A percentile compares a stretch with the other conserved stretches of the same genome.
phyloP scores from a whole-genome alignment of 2,888 invertebrate species.

The Metacarcinus magister region DNA sequence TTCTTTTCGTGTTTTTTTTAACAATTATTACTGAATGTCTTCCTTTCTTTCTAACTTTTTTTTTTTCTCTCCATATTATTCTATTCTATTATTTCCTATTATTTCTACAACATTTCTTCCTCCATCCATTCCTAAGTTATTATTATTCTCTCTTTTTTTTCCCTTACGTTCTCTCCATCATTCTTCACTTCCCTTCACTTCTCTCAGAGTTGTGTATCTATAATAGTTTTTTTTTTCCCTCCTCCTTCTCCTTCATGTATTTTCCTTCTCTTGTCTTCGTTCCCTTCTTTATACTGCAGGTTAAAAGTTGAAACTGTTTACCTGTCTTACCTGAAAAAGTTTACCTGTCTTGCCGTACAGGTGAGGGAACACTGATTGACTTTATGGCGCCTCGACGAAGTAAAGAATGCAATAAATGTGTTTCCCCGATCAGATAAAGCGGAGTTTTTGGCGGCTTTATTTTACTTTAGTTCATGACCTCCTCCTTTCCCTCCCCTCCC shows the following conservation, averaged over 20 bases:
- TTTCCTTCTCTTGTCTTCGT: not conserved
- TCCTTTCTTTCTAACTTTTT: not conserved
- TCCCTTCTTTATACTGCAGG: not conserved
- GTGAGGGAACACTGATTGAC: constrained; percentile 12
- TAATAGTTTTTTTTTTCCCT: not conserved
- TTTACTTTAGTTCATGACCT: not conserved
- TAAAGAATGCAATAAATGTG: constrained; percentile 43
- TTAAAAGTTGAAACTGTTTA: constrained; percentile 17
- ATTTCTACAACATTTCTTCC: not conserved
- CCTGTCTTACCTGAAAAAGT: too few relatives aligned
- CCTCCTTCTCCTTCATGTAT: not conserved
- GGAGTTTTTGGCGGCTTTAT: not conserved
- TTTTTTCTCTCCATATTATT: too few relatives aligned
- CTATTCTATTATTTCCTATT: not conserved
- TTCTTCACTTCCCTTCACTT: not conserved
- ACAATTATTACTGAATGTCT: not conserved
- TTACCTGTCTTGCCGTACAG: not conserved
- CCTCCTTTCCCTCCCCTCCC: not conserved
- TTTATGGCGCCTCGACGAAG: constrained; percentile 37
- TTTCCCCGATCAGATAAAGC: not conserved
- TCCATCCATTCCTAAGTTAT: too few relatives aligned
- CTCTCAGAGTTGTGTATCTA: not conserved
- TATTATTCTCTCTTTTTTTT: not conserved
- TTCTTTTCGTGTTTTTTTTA: not conserved
- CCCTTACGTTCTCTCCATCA: not conserved